Base-by-base conservation (phyloP, 2,797 vertebrate genomes). In the Pangasius larnaudii region DNA sequence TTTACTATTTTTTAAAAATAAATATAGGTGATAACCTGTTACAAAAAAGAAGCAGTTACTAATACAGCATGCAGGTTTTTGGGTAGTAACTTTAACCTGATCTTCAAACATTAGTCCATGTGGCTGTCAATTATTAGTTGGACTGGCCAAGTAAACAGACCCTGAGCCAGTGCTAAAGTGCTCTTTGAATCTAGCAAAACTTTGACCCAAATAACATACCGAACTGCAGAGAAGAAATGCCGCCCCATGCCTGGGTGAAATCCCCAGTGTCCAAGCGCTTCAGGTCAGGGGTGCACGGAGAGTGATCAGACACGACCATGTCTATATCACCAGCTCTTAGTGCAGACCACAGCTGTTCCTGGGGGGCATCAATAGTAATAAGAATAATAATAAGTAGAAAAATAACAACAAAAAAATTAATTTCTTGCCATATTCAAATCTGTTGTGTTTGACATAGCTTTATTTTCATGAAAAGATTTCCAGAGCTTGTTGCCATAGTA, bases 251-350 rank as follows among this genome's bases (percentile, higher is more conserved):
- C 91, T 95, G 92, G n/a, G 89, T 93, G 90, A 97, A 97, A 93
- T 97, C 95, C 22, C 97, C 97, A 36, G 88, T 94, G 0, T 96
- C 93, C 89, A 95, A 86, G 75, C 91, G 95, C 93, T 97, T 97
- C 61, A 97, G 94, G 27, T 97, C 95, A 0, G 95, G 93, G 13
- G 95, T 97, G 90, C 97, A 97, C 53, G 97, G 96, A 0, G 96
- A 97, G 88, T 97, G 97, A 89, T 97, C 97, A 2, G 97, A 97
- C 87, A 97, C 96, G 65, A 97, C 96, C 97, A 97, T 97, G 93
- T 97, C 96, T 33, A 97, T 97, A 33, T 96, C 93, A 10, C 95
- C 95, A 42, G 91, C 90, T 91, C 93, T 94, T 67, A 97, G 92
- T 0, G 96, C 96, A 2, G 92, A 92, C 96, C 96, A 95, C 6